Evolutionary conservation across 2,113 vertebrate genomes (phyloP), one percentile per base, ranked within the genome.

Genomic region (Formicarius rufipectus): DNA sequence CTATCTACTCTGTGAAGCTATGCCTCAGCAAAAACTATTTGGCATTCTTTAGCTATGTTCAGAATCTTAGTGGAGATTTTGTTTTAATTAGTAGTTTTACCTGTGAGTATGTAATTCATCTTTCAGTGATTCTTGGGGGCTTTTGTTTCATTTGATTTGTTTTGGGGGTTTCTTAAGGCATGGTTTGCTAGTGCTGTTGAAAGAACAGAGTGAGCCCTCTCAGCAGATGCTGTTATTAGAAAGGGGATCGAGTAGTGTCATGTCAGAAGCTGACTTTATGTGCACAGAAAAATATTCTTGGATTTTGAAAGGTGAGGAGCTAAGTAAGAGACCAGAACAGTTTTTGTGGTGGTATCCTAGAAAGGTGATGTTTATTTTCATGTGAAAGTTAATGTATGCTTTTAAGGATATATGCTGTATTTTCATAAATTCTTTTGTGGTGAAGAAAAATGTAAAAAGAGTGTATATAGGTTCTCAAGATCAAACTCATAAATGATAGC

Each of bases 21-120:
- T 42, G 64, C 55, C 5, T 68, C 20, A 16, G 52, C 2, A 2
- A 95, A 77, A 94, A 30, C 62, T 49, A 33, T 40, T 77, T 90
- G 63, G 28, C 25, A 12, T 49, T 88, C 64, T 59, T 79, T 6
- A 91, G 23, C 63, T 56, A 1, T 72, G 10, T 75, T 89, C 24
- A 59, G n/a, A 90, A 42, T 90, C 78, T 93, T 55, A 19, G 42
- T 53, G 72, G 50, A 86, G 68, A 81, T 95, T 47, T 85, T 89
- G 39, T 88, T 97, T 89, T 89, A 77, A 67, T 92, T 77, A 80
- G 42, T 67, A 69, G 40, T 84, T 94, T 86, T 80, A 88, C 75
- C 55, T 85, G 50, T 79, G 44, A 87, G 22, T 63, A 14, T 74
- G 45, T 42, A 82, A 52, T 74, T 88, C 90, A 79, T 90, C 59